phyloP scores from a whole-genome alignment of 2,888 invertebrate species.

The Ochropleura leucogaster region DNA sequence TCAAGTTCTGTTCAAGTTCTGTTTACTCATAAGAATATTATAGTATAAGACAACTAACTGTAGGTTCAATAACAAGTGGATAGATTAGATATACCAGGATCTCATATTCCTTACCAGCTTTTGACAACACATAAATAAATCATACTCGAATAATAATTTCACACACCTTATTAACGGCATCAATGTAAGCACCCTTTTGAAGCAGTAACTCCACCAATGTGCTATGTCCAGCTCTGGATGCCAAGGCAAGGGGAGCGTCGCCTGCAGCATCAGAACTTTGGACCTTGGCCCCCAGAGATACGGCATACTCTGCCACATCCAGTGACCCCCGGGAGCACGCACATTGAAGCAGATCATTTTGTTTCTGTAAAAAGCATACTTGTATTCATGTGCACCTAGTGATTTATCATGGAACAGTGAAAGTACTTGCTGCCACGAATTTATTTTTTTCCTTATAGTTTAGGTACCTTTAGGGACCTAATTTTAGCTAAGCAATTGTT shows the following conservation, averaged over 20 bases:
- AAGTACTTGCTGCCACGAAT: not conserved
- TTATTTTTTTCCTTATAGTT: conserved; percentile 1
- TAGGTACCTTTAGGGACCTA: not conserved
- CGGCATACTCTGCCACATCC: conserved; percentile 85
- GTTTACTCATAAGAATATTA: too few relatives aligned
- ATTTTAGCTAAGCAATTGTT: not conserved
- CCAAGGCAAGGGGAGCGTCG: conserved; percentile 94
- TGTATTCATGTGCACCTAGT: conserved; percentile 56
- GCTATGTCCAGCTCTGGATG: conserved; percentile 93
- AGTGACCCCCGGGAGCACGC: conserved; percentile 93
- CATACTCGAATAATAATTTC: not conserved
- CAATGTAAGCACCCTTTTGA: conserved; percentile 92
- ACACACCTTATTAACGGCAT: conserved; percentile 93
- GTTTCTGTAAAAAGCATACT: conserved; percentile 88
- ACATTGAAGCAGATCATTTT: conserved; percentile 94
- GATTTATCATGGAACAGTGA: conserved; percentile 11
- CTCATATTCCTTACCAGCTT: not conserved
- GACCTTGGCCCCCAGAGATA: conserved; percentile 92
- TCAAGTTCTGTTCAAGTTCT: too few relatives aligned
- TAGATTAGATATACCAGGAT: not conserved
- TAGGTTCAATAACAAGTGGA: not conserved
- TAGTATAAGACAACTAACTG: not conserved
- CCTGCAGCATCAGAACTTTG: conserved; percentile 93
- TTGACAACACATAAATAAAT: not conserved
- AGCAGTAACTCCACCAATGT: conserved; percentile 92